Percentiles rank a stretch among this genome's conserved stretches.
Conservation (phyloP, 2,888 invertebrate genomes). For the Andrena haemorrhoa region DNA sequence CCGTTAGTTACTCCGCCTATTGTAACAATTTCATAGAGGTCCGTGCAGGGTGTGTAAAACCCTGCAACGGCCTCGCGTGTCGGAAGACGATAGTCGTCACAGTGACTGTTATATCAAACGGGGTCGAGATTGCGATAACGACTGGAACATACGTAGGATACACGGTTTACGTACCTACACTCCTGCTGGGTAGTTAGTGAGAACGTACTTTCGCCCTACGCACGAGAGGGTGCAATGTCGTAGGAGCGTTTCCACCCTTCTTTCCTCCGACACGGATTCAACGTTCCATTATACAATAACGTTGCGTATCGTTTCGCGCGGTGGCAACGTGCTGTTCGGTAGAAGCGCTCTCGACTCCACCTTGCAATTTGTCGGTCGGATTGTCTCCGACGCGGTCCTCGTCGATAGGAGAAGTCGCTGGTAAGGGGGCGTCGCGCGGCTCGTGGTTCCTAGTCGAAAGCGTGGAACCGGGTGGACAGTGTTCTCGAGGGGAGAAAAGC, state of each 20-base stretch:
- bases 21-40: constrained; percentile 74
- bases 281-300: not conserved
- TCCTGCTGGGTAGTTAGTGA: constrained; percentile 59
- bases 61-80: constrained; percentile 79
- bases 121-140: constrained; percentile 81
- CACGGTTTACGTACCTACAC: constrained; percentile 74
- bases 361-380: too few species aligned
- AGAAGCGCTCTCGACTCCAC: too few species aligned
- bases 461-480: not conserved
- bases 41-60: constrained; percentile 67
- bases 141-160: constrained; percentile 79
- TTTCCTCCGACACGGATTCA: not conserved
- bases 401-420: too few species aligned
- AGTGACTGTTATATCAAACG: constrained; percentile 83
- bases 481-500: not conserved
- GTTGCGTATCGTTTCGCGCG: too few species aligned
- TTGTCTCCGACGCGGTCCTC: too few species aligned
- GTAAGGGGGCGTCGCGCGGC: not conserved
- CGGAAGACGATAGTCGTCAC: constrained; percentile 82
- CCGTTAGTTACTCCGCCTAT: constrained; percentile 72
- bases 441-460: not conserved
- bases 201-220: constrained; percentile 70
- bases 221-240: constrained; percentile 65
- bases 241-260: constrained; percentile 49
- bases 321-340: too few species aligned